A percentile compares a stretch with the other conserved stretches of the same genome.
phyloP scores from a whole-genome alignment of 2,888 invertebrate species.

The Peribatodes rhomboidaria region DNA sequence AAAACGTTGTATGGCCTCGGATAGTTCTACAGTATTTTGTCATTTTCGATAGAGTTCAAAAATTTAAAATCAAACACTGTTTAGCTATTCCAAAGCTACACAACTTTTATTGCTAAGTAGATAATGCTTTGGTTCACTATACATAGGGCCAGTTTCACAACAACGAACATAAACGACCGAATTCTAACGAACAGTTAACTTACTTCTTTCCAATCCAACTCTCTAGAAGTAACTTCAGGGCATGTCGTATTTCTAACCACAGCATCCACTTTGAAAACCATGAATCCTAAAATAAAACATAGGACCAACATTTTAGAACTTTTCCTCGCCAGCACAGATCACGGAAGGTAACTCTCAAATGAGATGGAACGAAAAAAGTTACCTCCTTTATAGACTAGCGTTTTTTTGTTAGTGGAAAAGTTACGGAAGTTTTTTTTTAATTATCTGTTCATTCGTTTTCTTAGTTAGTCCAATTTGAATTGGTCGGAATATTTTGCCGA shows the following conservation, averaged over 20 bases:
- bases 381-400: slow-evolving; percentile 61
- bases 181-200: slow-evolving; percentile 45
- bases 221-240: slow-evolving; percentile 67
- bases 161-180: too few species aligned
- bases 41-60: too few species aligned
- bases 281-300: slow-evolving; percentile 58
- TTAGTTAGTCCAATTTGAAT: slow-evolving; percentile 10
- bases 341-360: slow-evolving; percentile 60
- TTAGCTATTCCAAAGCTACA: too few species aligned
- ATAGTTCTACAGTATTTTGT: too few species aligned
- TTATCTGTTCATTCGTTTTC: slow-evolving; percentile 14
- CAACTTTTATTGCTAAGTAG: too few species aligned
- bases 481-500: not conserved
- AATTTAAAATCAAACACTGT: too few species aligned
- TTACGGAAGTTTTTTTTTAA: slow-evolving; percentile 21
- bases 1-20: too few species aligned
- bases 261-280: slow-evolving; percentile 59
- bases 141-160: too few species aligned
- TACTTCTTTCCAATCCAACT: slow-evolving; percentile 79
- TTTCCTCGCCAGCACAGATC: slow-evolving; percentile 47
- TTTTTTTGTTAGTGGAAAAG: slow-evolving; percentile 52
- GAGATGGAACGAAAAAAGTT: slow-evolving; percentile 61
- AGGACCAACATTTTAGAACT: slow-evolving; percentile 63
- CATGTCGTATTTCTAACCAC: slow-evolving; percentile 70
- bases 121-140: too few species aligned